These are phyloP conservation scores for Tupaia tana DNA, from an alignment of 2,113 vertebrate genomes.

Conservation along the genomic window DNA sequence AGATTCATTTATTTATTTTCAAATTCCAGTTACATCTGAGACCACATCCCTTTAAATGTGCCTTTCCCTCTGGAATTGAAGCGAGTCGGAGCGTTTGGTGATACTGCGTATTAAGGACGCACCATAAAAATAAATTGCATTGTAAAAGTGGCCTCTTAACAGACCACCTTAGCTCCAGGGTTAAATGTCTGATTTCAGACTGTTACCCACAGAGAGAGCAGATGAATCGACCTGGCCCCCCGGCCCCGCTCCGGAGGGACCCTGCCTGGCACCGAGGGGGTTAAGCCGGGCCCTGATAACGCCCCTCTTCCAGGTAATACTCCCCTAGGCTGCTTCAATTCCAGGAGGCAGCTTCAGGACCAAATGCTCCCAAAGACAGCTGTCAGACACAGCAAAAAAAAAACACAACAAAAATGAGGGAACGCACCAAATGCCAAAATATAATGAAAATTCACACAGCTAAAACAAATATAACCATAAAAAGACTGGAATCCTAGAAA, in stretches of 20 bases:
- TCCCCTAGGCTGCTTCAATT: background rate
- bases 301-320: background rate
- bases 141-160: slow-evolving; percentile 52
- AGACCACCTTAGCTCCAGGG: slow-evolving; percentile 40
- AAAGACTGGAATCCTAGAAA: slow-evolving; percentile 84
- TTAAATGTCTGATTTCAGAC: slow-evolving; percentile 51
- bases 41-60: background rate
- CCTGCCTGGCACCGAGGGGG: background rate
- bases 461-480: slow-evolving; percentile 88
- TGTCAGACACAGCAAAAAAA: slow-evolving; percentile 76
- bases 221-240: background rate
- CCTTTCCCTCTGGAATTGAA: background rate
- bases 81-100: background rate
- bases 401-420: slow-evolving; percentile 49
- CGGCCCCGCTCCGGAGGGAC: rapidly evolving
- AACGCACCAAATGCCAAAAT: slow-evolving; percentile 81
- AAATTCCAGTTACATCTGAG: background rate
- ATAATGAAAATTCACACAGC: slow-evolving; percentile 83
- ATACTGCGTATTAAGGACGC: background rate
- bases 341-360: slow-evolving; percentile 37
- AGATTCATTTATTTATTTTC: background rate
- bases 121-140: slow-evolving; percentile 71
- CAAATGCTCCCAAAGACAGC: slow-evolving; percentile 76
- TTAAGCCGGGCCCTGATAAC: background rate
- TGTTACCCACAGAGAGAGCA: background rate